Evolutionary conservation across 2,113 vertebrate genomes (phyloP), one percentile per base, ranked within the genome.

Genomic region (Mesocricetus auratus): DNA sequence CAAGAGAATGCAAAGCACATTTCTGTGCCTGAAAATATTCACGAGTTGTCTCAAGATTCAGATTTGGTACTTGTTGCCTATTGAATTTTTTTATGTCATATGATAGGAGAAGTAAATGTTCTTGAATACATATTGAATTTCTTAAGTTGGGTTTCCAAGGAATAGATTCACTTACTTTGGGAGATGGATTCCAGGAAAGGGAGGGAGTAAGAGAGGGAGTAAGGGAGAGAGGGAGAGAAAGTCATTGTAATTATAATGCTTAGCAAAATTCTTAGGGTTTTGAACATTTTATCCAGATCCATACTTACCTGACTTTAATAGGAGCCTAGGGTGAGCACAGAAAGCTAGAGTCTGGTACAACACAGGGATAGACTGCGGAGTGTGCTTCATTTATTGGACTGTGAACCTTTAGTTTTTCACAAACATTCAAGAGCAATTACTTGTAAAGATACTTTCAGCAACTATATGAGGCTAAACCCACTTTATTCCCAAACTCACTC

Each of bases 181-280:
- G 33, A 92, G 42, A 13, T 33, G 62, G 36, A 62, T 68, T 42
- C 74, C 19, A 62, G 15, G 60, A 90, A 62, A 47, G 11, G 5
- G 1, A 16, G 74, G 81, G 9, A 36, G 31, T 29, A 15, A 53
- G 73, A 47, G 7, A 24, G 58, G 26, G 10, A 62, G 7, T 0
- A 31, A n/a, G 7, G 16, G n/a, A 36, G 11, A 15, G 22, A 75
- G 21, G 42, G 15, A 78, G 29, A 94, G 31, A 90, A 81, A 90
- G 69, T 89, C 82, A 90, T 53, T 79, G 53, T 97, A 94, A 79
- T 90, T 90, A 75, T 68, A 77, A 21, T 36, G 62, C 62, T 94
- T 86, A 33, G 62, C 66, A 89, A 96, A 78, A 12, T 94, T 85
- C 78, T 75, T 74, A 87, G 21, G 26, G 66, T 95, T 95, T 96